Percentiles rank a stretch among this genome's conserved stretches.
Conservation (phyloP, 2,888 invertebrate genomes). For the Drosophila phalerata region DNA sequence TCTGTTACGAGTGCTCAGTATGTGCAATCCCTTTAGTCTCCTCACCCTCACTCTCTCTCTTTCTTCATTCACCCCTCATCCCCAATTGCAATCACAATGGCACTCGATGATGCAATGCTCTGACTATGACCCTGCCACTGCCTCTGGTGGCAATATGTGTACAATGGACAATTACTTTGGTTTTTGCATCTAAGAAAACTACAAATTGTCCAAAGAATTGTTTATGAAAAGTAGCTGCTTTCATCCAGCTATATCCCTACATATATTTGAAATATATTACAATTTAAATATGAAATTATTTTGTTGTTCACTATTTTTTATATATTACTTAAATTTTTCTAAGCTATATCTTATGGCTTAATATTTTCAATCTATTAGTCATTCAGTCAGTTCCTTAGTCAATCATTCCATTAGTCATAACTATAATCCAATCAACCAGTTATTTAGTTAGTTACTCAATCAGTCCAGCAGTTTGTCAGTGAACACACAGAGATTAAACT, state of each 20-base stretch:
- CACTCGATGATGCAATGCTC: slow-evolving; percentile 71
- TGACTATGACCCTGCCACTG: slow-evolving; percentile 44
- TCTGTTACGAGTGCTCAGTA: slow-evolving; percentile 45
- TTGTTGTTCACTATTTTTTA: too few relatives aligned
- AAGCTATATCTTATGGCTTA: too few relatives aligned
- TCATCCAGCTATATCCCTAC: background rate
- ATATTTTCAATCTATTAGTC: too few relatives aligned
- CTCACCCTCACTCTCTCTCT: background rate
- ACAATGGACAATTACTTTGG: slow-evolving; percentile 26
- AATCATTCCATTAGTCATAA: too few relatives aligned
- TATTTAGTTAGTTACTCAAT: too few relatives aligned
- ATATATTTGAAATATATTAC: background rate
- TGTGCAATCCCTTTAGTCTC: slow-evolving; percentile 26
- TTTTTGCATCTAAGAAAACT: background rate
- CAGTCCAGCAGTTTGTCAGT: too few relatives aligned
- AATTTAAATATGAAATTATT: background rate
- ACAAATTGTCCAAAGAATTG: background rate
- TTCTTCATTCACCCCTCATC: background rate
- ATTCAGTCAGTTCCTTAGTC: too few relatives aligned
- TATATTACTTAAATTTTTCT: too few relatives aligned
- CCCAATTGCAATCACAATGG: slow-evolving; percentile 59
- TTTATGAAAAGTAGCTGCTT: background rate
- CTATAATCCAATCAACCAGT: too few relatives aligned
- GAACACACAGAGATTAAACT: too few relatives aligned
- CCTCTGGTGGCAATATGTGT: slow-evolving; percentile 14